Base-by-base conservation (phyloP, 2,888 invertebrate species). In the Clanis bilineata region DNA sequence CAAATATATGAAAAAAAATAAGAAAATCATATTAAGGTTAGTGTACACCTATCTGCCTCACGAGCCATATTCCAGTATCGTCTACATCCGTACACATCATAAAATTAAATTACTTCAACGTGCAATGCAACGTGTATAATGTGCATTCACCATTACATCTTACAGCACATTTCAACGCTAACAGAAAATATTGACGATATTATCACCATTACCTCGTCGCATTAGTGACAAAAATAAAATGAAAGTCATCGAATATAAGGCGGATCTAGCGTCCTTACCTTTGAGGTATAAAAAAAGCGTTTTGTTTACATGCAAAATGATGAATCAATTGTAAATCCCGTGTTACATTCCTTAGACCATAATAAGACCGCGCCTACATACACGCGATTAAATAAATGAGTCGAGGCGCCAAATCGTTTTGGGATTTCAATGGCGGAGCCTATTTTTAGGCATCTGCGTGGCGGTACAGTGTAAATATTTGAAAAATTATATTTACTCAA, bases 251-350 rank as follows among this genome's bases (percentile, higher is more conserved):
- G 7, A 32, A 28, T 45, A 25, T 9, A 65, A 74, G 78, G 83
- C 89, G 90, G 89, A 89, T 89, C 84, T 88, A 68, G 36, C 63
- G 61, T 41, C 57, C 63, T 60, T 69, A 61, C 58, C 23, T 64
- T 73, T 71, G 70, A 72, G 71, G 72, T 69, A 82, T 82, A 83
- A 85, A 83, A n/a, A 51, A 51, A 51, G 51, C 18, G 72, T 72
- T 81, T 84, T 88, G 85, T 88, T 88, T 86, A 86, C 83, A 81
- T 82, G 76, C 69, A 69, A 75, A 64, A 68, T 74, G 81, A 85
- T 86, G 89, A 90, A 84, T 89, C 88, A 88, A 77, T 63, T 74
- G 83, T 83, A 83, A 82, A 79, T 82, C 83, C 88, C 87, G 70
- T 73, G 73, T 61, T 73, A 71, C 72, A 83, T 85, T 82, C 83